Evolutionary conservation across 1,140 invertebrate genomes (phyloP).

Genomic region (Aphis craccivora): DNA sequence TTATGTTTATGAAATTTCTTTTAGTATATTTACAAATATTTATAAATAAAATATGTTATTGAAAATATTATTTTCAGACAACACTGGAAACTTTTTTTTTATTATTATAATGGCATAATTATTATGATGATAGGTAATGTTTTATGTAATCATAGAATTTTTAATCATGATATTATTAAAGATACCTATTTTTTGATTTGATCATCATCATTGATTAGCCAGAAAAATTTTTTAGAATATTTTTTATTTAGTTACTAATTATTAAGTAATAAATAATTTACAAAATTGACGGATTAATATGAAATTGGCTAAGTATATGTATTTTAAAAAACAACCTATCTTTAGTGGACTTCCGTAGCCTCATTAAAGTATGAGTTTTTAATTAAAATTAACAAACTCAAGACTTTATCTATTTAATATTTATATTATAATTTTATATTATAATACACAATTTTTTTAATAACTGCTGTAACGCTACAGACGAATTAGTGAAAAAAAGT

Average conservation of each 20-base stretch:
- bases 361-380: background rate
- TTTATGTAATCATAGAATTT: background rate
- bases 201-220: background rate
- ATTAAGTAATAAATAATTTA: too few species aligned
- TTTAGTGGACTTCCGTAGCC: background rate
- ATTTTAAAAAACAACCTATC: background rate
- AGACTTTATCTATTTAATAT: background rate
- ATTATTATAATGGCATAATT: background rate
- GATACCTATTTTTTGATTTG: background rate
- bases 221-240: background rate
- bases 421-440: too few species aligned
- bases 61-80: background rate
- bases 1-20: background rate
- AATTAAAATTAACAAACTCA: background rate
- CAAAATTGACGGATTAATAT: background rate
- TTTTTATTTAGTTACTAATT: background rate
- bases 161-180: background rate
- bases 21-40: background rate
- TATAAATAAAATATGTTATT: background rate
- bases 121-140: background rate
- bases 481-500: background rate
- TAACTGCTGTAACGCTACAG: background rate
- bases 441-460: too few species aligned
- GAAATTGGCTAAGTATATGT: background rate
- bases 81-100: background rate